Base-by-base conservation (phyloP, 2,113 vertebrate species). In the Solea solea region DNA sequence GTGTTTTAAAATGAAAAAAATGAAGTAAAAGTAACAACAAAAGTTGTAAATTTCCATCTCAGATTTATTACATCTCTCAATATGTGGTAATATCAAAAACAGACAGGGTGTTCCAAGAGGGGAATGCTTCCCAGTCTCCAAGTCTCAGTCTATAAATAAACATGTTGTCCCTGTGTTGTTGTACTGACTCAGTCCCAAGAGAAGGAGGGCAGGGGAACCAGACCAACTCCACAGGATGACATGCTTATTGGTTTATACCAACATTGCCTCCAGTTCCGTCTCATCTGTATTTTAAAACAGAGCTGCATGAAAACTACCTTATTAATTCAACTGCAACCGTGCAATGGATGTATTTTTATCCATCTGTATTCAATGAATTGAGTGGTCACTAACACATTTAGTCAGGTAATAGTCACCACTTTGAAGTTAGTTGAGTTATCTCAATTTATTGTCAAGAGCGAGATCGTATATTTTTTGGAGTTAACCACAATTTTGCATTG, bases 111-210 rank as follows among this genome's bases (percentile, higher is more conserved):
- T 83, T 80, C 50, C 57, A 64, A 50, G 48, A 64, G 68, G 56
- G 41, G 61, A 82, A 75, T 74, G 40, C 44, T 72, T 68, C 72
- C 55, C 63, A 44, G 62, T 80, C 27, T 76, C 69, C 70, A 59
- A 70, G 76, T 73, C 76, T 71, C 42, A 16, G 50, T 49, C 78
- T 86, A 90, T 83, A 83, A 89, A 90, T 88, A 90, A 72, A 73
- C 2, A 0, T 59, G 67, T 75, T 81, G 46, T 80, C 61, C 64
- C 56, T 7, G 12, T 69, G 72, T 59, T 73, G 66, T 76, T 49
- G 72, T 49, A 64, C 58, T 49, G 72, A 66, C 51, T 74, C 40
- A 45, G 58, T 50, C 58, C 55, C 51, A 1, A n/a, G 69, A 54
- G 54, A 39, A 61, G 39, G 48, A 25, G 45, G 50, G 12, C 1